Evolutionary conservation across 2,797 vertebrate species (phyloP), one percentile per base, ranked within the genome.

Genomic region (Mormyrus proboscirostris): DNA sequence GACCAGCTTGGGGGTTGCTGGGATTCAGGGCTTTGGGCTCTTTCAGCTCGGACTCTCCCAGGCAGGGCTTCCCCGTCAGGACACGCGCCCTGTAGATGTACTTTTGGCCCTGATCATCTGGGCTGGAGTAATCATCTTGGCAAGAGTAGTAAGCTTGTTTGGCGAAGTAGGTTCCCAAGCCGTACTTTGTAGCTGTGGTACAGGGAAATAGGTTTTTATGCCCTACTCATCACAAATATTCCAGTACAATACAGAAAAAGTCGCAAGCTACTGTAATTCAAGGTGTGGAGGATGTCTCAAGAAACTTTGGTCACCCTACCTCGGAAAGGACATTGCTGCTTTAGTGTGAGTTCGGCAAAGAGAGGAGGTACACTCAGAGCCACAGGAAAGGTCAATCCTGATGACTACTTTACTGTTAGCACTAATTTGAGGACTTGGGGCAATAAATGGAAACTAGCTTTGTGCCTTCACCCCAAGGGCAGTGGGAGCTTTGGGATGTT

Each of bases 151-250:
- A 92, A 22, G 93, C 90, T 4, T 93, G 87, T 89, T 69, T 93
- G 90, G 92, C 94, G 55, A 94, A 94, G 89, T 94, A 94, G 3
- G 94, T 94, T 22, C 94, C 94, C 0, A 92, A 84, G 0, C 94
- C 94, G 14, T 91, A 90, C 25, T 4, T 38, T 6, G 90, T 92
- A 76, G 92, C 94, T 94, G 90, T 16, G 84, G 83, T 41, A 2
- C 9, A 82, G n/a, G 5, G 0, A 16, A 4, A 87, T 29, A 22
- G 9, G 86, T 53, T 89, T 12, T 89, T 33, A 16, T 33, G 2
- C 19, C n/a, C 1, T 53, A 38, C 84, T 57, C 84, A 12, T 86
- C 9, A 86, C 50, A 22, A 38, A 33, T 29, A 87, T n/a, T 57
- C n/a, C 41, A 49, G 82, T 84, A 84, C 12, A 47, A 79, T n/a